Evolutionary conservation across 2,797 vertebrate species (phyloP), one percentile per base, ranked within the genome.

Genomic region (Chrysocyon brachyurus): DNA sequence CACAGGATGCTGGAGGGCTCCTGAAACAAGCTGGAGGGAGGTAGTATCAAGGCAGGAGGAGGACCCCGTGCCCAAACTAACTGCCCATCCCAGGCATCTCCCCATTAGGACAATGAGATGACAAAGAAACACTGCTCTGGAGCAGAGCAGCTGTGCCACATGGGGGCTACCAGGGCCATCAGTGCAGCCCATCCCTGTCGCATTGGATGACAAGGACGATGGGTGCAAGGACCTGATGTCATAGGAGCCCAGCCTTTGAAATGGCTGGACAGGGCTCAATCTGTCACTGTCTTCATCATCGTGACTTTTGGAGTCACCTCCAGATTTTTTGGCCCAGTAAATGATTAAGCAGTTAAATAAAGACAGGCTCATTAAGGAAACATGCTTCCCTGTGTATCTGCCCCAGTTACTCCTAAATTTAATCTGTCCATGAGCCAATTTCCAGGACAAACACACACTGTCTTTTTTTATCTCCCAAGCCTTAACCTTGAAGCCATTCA

Each of bases 281-380:
- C 46, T 5, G 1, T 75, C 95, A 59, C 78, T 49, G 54, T 87
- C 77, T 78, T 83, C 46, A n/a, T 68, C 24, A 0, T 40, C 6
- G 11, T 59, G 95, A 97, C 83, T 64, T 97, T 52, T 33, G 52
- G 88, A 94, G 87, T 92, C 90, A 94, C 82, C 81, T 92, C 97
- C 90, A 95, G 95, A 66, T 66, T 89, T 93, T 49, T 95, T 90
- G 96, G 92, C 57, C 82, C 90, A 92, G 52, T 73, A 96, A 96
- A 92, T 88, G 89, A 98, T 96, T 90, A 90, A 87, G 12, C 93
- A 78, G 94, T 98, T 97, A 96, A 98, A 97, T 86, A 87, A 97
- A 97, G 96, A 85, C n/a, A 83, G 90, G 59, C 75, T 97, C 96
- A 87, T 96, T 97, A 91, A 96, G 97, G 96, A 83, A 96, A 75